Percentiles rank a stretch among this genome's conserved stretches.
Conservation (phyloP, 2,888 invertebrate species). For the Erynnis tages region DNA sequence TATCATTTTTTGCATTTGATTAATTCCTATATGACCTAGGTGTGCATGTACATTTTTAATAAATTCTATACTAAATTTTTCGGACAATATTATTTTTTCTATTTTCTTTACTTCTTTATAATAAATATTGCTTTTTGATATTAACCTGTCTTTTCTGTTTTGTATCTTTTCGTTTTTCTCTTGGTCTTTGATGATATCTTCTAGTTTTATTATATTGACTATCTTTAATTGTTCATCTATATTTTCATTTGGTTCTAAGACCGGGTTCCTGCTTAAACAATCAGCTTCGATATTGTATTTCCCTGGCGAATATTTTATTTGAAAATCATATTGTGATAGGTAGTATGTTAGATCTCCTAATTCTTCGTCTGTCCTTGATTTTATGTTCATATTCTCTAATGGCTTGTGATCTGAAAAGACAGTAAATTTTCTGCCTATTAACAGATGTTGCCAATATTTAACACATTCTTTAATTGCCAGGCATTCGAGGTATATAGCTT, state of each 20-base stretch:
- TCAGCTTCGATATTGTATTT: conserved; percentile 8
- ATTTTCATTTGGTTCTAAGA: background rate
- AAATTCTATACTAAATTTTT: conserved; percentile 32
- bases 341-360: conserved; percentile 31
- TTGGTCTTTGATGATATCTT: background rate
- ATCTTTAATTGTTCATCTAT: background rate
- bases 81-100: conserved; percentile 34
- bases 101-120: conserved; percentile 15
- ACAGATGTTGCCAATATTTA: conserved; percentile 35
- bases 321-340: conserved; percentile 33
- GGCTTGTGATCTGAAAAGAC: conserved; percentile 32
- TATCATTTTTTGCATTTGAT: conserved; percentile 18
- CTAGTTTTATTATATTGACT: conserved; percentile 1
- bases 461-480: no score
- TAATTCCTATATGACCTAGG: conserved; percentile 33
- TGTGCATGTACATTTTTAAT: conserved; percentile 31
- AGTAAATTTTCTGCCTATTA: conserved; percentile 32
- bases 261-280: conserved; percentile 21
- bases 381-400: conserved; percentile 29
- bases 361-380: conserved; percentile 25
- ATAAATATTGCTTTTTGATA: background rate
- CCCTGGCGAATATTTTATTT: conserved; percentile 31
- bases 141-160: background rate
- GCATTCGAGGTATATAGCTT: conserved; percentile 12
- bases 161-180: conserved; percentile 1